Evolutionary conservation across 2,797 vertebrate species (phyloP), one percentile per base, ranked within the genome.

Genomic region (Anguilla obscura): DNA sequence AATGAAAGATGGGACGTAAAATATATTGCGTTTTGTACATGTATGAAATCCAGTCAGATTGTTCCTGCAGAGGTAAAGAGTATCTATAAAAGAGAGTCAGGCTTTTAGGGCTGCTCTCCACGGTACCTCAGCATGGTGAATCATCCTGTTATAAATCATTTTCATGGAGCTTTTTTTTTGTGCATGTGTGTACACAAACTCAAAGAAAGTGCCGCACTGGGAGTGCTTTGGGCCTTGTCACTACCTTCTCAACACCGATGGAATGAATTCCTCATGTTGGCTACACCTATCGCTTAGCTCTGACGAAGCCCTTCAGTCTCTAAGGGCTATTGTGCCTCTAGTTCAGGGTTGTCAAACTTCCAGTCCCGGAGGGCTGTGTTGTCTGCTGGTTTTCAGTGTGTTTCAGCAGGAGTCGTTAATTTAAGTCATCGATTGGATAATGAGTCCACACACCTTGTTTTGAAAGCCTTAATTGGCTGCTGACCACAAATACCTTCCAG

Each of bases 201-300:
- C 90, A 92, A 89, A 91, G 90, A 89, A 91, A 88, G 89, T 87
- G 90, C 89, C 90, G 90, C 90, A 90, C 90, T 91, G 89, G 89
- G 84, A 89, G 88, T 92, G 90, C 90, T 91, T 88, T 92, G 90
- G 91, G 88, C 88, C 87, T 74, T 87, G 90, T 91, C 89, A 87
- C 91, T 91, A 91, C 92, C 92, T 92, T 91, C 91, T 91, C 89
- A 82, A 30, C 58, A 90, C 88, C 71, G 88, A 56, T 87, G 89
- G 90, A 92, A 92, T 92, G 90, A 92, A 92, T 93, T 90, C 91
- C 91, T 92, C 90, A 92, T 92, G 89, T 91, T 90, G 91, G 91
- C 89, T 92, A 91, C 89, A 91, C 92, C 88, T 90, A 91, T 86
- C 85, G 36, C 86, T 89, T 69, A 63, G 71, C 50, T 88, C 45